A percentile compares a stretch with the other conserved stretches of the same genome.
Evolutionary conservation across 1,140 invertebrate genomes (phyloP).

Genomic region (Coenobita brevimanus): DNA sequence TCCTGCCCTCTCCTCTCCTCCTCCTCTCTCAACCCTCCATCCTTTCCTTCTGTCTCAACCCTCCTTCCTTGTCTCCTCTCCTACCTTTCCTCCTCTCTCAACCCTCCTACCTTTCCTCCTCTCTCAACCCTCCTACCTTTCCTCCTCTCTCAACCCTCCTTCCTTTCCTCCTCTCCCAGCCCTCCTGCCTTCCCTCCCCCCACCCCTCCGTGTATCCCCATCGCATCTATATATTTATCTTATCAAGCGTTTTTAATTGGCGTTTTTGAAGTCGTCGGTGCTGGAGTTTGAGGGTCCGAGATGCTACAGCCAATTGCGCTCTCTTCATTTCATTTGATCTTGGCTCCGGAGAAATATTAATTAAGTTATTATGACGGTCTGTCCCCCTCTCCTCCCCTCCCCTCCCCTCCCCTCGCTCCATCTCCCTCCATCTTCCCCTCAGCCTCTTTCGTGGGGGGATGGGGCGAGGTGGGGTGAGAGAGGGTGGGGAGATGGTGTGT

Average conservation of each 20-base stretch:
- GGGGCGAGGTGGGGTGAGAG: too few relatives aligned
- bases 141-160: neutral
- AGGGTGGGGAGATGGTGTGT: too few relatives aligned
- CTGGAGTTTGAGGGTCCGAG: neutral
- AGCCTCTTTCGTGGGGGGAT: too few relatives aligned
- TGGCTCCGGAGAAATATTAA: constrained; percentile 18
- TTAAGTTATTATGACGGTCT: constrained; percentile 11
- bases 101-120: neutral
- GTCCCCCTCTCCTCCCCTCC: too few relatives aligned
- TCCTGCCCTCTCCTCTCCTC: neutral
- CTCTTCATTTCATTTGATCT: constrained; percentile 19
- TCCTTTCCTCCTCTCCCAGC: neutral
- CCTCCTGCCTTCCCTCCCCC: neutral
- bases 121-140: too few relatives aligned
- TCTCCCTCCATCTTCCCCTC: too few relatives aligned
- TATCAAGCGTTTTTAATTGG: constrained; percentile 41
- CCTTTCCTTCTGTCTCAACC: neutral
- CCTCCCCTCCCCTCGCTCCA: too few relatives aligned
- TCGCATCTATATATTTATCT: constrained; percentile 34
- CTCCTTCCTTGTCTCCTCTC: neutral
- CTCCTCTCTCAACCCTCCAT: too few relatives aligned
- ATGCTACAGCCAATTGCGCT: too few relatives aligned
- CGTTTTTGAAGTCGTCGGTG: neutral
- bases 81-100: too few relatives aligned
- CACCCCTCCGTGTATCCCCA: neutral